phyloP scores from a whole-genome alignment of 2,113 vertebrate species.

The Poecile atricapillus region DNA sequence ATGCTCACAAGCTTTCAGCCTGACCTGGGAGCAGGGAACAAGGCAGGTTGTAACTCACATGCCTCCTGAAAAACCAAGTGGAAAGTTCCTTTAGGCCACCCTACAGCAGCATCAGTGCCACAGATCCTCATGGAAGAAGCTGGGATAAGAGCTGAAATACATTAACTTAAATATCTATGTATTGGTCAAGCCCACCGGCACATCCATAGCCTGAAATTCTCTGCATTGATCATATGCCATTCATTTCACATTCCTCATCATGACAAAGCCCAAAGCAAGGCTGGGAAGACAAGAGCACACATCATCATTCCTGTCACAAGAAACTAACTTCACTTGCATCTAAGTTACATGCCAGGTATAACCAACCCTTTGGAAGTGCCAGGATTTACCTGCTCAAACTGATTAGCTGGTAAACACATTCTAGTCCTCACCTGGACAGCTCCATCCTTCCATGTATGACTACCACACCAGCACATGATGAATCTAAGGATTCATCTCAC shows the following conservation, averaged over 20 bases:
- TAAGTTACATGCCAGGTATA: background rate
- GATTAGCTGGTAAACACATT: background rate
- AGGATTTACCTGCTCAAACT: background rate
- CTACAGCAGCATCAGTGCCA: background rate
- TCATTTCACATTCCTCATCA: rapidly evolving
- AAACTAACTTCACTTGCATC: background rate
- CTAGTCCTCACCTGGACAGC: background rate
- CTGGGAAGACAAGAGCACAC: background rate
- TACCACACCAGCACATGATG: background rate
- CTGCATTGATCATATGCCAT: rapidly evolving
- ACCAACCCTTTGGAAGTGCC: background rate
- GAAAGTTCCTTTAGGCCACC: background rate
- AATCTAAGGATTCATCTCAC: background rate
- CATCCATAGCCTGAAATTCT: background rate
- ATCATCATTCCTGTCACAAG: background rate
- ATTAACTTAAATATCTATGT: background rate
- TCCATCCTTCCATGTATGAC: background rate
- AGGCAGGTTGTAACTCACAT: background rate
- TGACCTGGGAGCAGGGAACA: background rate
- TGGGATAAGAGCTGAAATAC: background rate
- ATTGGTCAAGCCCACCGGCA: background rate
- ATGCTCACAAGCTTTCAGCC: background rate
- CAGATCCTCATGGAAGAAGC: background rate
- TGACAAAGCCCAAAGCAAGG: background rate
- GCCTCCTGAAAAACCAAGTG: background rate